phyloP scores from a whole-genome alignment of 2,888 invertebrate species.

The Smittia aterrima region DNA sequence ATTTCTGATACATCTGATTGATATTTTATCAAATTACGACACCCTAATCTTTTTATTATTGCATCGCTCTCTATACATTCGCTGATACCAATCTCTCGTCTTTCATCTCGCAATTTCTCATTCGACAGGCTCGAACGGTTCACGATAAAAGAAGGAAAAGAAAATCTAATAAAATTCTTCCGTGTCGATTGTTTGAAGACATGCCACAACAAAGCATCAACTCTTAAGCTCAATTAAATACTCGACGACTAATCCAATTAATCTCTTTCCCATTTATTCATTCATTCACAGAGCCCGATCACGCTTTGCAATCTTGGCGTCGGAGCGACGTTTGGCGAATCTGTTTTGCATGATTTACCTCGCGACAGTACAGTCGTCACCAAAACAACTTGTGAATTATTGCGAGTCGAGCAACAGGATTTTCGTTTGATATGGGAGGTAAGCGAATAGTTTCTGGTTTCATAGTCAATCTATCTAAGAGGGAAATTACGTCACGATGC shows the following conservation, averaged over 20 bases:
- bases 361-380: slow-evolving; percentile 71
- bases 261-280: background rate
- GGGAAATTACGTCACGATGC: slow-evolving; percentile 29
- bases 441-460: slow-evolving; percentile 48
- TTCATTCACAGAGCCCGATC: slow-evolving; percentile 60
- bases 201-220: background rate
- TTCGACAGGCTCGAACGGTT: too few relatives aligned
- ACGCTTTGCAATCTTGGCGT: slow-evolving; percentile 68
- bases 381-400: slow-evolving; percentile 69
- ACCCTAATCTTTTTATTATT: background rate
- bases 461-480: background rate
- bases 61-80: background rate
- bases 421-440: slow-evolving; percentile 78
- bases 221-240: background rate
- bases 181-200: background rate
- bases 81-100: too few relatives aligned
- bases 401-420: slow-evolving; percentile 73
- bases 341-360: slow-evolving; percentile 69
- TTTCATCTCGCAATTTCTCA: too few relatives aligned
- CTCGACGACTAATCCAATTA: background rate
- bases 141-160: too few relatives aligned
- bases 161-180: background rate
- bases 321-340: slow-evolving; percentile 76
- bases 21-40: slow-evolving; percentile 16
- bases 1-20: slow-evolving; percentile 19